Conservation (phyloP, 1,140 invertebrate genomes). For the Gryon sp. region DNA sequence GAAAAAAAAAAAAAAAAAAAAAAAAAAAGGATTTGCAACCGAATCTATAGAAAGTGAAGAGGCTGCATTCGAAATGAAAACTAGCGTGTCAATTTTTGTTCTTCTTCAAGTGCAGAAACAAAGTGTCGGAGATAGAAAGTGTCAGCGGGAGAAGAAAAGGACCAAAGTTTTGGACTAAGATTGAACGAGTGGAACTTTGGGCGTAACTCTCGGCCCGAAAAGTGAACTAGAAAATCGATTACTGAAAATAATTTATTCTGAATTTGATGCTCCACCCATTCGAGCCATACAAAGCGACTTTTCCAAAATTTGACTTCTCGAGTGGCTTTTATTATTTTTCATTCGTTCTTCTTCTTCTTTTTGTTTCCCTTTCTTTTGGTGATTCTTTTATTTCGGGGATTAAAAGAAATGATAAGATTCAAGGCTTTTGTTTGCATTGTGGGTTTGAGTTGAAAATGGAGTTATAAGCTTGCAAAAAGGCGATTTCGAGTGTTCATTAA, state of each 20-base stretch:
- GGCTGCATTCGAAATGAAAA: slow-evolving; percentile 10
- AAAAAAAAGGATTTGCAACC: slow-evolving; percentile 40
- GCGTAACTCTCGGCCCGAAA: slow-evolving; percentile 34
- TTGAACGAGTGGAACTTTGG: slow-evolving; percentile 42
- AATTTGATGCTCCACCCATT: slow-evolving; percentile 31
- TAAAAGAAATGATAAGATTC: slow-evolving; percentile 52
- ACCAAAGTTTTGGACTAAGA: slow-evolving; percentile 7
- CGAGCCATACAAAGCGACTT: slow-evolving; percentile 35
- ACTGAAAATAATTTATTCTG: slow-evolving; percentile 55
- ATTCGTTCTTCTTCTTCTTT: too few species aligned
- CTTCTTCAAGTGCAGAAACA: slow-evolving; percentile 49
- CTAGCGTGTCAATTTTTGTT: slow-evolving; percentile 18
- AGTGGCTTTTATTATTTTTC: too few species aligned
- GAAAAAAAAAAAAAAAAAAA: too few species aligned
- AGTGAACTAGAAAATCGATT: slow-evolving; percentile 61
- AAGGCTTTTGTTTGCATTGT: slow-evolving; percentile 43
- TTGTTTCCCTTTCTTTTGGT: too few species aligned
- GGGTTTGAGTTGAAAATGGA: slow-evolving; percentile 22
- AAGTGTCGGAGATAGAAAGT: slow-evolving; percentile 33
- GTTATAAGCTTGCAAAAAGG: slow-evolving; percentile 50
- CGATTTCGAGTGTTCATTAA: slow-evolving; percentile 28
- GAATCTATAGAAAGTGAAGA: slow-evolving; percentile 19
- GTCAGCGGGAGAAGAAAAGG: slow-evolving; percentile 8
- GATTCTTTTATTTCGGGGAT: slow-evolving; percentile 29
- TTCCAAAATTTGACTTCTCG: slow-evolving; percentile 22